Evolutionary conservation across 2,797 vertebrate genomes (phyloP).

Genomic region (Crocodylus rhombifer): DNA sequence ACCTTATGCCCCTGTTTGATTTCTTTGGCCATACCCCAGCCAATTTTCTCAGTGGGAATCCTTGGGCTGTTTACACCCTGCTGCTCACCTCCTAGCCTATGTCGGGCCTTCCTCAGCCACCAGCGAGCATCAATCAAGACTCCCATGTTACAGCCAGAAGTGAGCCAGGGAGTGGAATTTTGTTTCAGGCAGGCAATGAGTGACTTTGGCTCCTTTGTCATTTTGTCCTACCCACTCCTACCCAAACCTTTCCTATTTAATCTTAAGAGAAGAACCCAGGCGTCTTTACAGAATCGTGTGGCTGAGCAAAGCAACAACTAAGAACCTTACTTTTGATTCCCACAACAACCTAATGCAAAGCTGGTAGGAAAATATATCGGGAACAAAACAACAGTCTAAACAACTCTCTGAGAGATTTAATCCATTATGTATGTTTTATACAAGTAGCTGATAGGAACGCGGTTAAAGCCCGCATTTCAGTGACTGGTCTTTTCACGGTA

Average conservation of each 20-base stretch:
- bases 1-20: background rate
- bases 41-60: background rate
- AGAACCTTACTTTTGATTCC: background rate
- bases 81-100: background rate
- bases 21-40: background rate
- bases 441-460: background rate
- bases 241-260: background rate
- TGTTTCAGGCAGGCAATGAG: background rate
- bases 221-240: background rate
- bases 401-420: rapidly evolving
- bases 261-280: rapidly evolving
- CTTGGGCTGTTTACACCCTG: background rate
- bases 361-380: background rate
- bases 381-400: background rate
- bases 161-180: background rate
- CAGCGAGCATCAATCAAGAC: background rate
- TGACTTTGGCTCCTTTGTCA: background rate
- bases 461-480: rapidly evolving
- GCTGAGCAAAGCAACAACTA: rapidly evolving
- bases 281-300: rapidly evolving
- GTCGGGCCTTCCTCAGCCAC: background rate
- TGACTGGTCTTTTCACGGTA: background rate
- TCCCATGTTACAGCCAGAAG: background rate
- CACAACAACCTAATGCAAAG: background rate
- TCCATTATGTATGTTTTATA: rapidly evolving